Percentiles rank a stretch among this genome's conserved stretches.
Evolutionary conservation across 2,113 vertebrate species (phyloP).

Genomic region (Amazona guildingii): DNA sequence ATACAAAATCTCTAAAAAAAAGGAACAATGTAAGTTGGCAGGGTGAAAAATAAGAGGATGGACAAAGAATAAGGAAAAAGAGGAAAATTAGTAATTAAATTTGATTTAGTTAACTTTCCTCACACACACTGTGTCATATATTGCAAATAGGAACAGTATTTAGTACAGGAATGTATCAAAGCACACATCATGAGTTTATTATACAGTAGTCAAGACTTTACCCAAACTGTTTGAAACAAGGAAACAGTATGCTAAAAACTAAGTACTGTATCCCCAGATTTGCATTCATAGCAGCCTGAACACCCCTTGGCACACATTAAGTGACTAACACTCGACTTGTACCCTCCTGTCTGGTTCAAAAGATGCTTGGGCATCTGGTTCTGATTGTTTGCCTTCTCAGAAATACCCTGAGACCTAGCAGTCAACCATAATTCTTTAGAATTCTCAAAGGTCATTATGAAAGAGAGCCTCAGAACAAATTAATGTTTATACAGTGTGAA

Average conservation of each 20-base stretch:
- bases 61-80: not conserved
- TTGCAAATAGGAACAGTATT: not conserved
- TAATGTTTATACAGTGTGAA: not conserved
- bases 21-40: not conserved
- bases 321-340: not conserved
- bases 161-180: not conserved
- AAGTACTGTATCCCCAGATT: not conserved
- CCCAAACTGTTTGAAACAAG: not conserved
- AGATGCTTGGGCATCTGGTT: not conserved
- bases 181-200: not conserved
- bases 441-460: not conserved
- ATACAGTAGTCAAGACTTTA: not conserved
- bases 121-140: not conserved
- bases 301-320: accelerated
- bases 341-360: not conserved
- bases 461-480: not conserved
- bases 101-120: not conserved
- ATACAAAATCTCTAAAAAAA: not conserved
- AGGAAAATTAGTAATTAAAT: not conserved
- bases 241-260: not conserved
- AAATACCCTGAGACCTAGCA: not conserved
- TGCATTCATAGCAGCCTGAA: not conserved
- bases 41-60: not conserved
- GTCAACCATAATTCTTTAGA: not conserved
- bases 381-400: not conserved